These are phyloP conservation scores for Brachionus rubens DNA, from an alignment of 1,140 invertebrate genomes.

Conservation along the genomic window DNA sequence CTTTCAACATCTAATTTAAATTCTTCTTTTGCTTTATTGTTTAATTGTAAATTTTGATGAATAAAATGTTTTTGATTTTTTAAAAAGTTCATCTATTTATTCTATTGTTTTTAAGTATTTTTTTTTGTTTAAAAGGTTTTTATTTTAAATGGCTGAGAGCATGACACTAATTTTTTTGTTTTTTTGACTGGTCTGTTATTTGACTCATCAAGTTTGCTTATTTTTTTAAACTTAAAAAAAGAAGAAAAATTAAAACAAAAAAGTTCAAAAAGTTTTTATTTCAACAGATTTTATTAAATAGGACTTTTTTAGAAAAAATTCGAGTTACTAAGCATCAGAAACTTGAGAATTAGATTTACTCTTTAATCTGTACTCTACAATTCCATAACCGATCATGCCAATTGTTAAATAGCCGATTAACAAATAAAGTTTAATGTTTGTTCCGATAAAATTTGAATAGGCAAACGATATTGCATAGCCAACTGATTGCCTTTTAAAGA, in stretches of 20 bases:
- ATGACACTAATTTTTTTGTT: no score
- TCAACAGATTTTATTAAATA: no score
- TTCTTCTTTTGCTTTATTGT: neutral
- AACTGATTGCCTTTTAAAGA: conserved; percentile 71
- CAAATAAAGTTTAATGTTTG: conserved; percentile 82
- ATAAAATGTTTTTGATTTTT: neutral
- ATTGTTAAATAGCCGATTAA: conserved; percentile 72
- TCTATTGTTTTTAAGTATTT: no score
- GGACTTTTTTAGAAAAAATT: no score
- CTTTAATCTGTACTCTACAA: conserved; percentile 20
- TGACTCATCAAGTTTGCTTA: no score
- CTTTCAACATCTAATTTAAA: conserved; percentile 12
- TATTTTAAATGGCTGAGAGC: no score
- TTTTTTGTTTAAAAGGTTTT: no score
- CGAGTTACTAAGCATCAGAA: neutral
- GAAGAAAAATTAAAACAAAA: no score
- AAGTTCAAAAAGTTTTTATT: no score
- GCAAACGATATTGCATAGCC: conserved; percentile 88
- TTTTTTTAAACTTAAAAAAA: no score
- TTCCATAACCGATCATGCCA: conserved; percentile 32
- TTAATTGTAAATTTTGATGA: neutral
- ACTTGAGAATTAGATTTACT: neutral
- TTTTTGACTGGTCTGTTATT: no score
- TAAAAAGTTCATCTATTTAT: no score
- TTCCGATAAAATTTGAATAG: conserved; percentile 71